A percentile compares a stretch with the other conserved stretches of the same genome.
Evolutionary conservation across 2,888 invertebrate species (phyloP).

Genomic region (Eristalis intricaria): DNA sequence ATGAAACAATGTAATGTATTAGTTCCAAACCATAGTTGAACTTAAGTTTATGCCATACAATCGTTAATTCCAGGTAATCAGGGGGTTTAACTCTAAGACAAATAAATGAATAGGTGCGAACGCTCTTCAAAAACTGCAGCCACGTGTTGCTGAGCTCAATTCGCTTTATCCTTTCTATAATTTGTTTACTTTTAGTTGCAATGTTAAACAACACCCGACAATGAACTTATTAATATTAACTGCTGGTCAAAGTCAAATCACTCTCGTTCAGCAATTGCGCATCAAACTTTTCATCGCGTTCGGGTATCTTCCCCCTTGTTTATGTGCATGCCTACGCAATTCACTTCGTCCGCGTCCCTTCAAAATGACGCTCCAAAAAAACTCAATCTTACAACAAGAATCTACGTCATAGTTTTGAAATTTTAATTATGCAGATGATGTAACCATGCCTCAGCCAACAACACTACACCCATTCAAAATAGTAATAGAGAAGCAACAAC

Average conservation of each 20-base stretch:
- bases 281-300: not conserved
- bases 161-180: not conserved
- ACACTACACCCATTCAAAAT: constrained; percentile 21
- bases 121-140: not conserved
- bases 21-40: too few species aligned
- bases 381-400: constrained; percentile 17
- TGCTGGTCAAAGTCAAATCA: not conserved
- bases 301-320: not conserved
- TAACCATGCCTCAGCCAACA: constrained; percentile 36
- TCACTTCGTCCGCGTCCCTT: not conserved
- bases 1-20: too few species aligned
- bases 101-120: too few species aligned
- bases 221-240: not conserved
- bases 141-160: not conserved
- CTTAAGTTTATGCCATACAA: too few species aligned
- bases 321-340: not conserved
- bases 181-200: not conserved
- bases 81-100: too few species aligned
- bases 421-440: constrained; percentile 55
- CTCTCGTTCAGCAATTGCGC: constrained; percentile 2
- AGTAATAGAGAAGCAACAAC: constrained; percentile 40
- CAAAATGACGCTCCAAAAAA: not conserved
- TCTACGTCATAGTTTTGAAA: constrained; percentile 45
- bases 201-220: not conserved
- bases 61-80: too few species aligned